Percentiles rank a stretch among this genome's conserved stretches.
Evolutionary conservation across 2,113 vertebrate genomes (phyloP).

Genomic region (Grallaria varia): DNA sequence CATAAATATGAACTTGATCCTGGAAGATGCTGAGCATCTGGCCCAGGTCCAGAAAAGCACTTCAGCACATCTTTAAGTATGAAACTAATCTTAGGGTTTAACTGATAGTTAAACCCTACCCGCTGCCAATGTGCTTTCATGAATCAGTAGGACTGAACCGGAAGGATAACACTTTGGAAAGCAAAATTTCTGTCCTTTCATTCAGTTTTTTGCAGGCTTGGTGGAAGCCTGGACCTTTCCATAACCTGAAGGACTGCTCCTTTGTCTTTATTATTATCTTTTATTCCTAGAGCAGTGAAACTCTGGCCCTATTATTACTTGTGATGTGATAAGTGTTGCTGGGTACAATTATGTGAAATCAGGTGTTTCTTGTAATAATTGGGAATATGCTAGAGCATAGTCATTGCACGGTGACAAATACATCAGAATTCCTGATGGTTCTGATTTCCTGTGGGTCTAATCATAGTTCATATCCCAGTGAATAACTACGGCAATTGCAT

Average conservation of each 20-base stretch:
- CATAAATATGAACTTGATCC: conserved; percentile 16
- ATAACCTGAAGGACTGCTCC: not conserved
- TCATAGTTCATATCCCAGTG: not conserved
- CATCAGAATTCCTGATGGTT: not conserved
- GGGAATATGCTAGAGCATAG: not conserved
- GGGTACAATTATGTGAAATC: not conserved
- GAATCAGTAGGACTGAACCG: not conserved
- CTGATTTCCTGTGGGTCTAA: not conserved
- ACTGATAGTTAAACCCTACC: not conserved
- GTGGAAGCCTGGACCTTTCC: not conserved
- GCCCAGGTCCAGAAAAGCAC: conserved; percentile 28
- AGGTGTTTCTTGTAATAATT: not conserved
- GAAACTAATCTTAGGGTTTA: not conserved
- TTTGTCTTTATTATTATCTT: not conserved
- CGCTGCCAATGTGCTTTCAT: not conserved
- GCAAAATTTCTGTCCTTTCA: not conserved
- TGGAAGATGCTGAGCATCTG: conserved; percentile 1
- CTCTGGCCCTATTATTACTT: not conserved
- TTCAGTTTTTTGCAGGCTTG: not conserved
- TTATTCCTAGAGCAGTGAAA: not conserved
- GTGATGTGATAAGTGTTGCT: not conserved
- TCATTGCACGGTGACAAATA: not conserved
- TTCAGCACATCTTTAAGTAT: not conserved
- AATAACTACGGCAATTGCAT: not conserved
- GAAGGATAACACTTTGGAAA: not conserved